Percentiles rank a stretch among this genome's conserved stretches.
These are phyloP conservation scores for Alfaro cultratus DNA, from an alignment of 2,797 vertebrate species.

Conservation along the genomic window DNA sequence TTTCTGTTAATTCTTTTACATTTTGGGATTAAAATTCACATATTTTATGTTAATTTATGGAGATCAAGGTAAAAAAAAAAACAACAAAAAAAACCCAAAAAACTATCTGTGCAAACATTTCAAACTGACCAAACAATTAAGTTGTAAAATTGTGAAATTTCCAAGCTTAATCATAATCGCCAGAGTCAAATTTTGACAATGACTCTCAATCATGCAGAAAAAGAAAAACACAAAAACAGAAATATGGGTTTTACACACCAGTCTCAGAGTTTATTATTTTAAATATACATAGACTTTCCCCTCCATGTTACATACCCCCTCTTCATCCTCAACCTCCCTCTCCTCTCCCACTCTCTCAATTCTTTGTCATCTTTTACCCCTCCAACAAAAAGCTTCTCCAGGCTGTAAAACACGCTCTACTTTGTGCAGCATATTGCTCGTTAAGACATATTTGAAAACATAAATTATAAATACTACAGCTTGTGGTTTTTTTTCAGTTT, in stretches of 20 bases:
- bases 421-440: constrained; percentile 85
- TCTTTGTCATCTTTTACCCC: constrained; percentile 36
- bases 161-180: neutral
- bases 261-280: constrained; percentile 82
- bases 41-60: neutral
- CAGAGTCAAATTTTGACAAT: neutral
- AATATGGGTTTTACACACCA: constrained; percentile 64
- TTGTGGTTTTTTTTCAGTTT: constrained; percentile 25
- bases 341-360: constrained; percentile 23
- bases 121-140: neutral
- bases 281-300: constrained; percentile 82
- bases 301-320: constrained; percentile 71
- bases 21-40: neutral
- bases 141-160: neutral
- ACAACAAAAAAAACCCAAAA: too few species aligned
- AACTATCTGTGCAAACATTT: neutral
- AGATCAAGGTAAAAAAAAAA: neutral
- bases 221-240: constrained; percentile 29
- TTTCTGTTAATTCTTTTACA: neutral
- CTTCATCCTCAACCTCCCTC: constrained; percentile 42
- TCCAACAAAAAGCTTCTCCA: constrained; percentile 68
- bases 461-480: constrained; percentile 82
- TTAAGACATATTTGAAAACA: constrained; percentile 84
- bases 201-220: constrained; percentile 21
- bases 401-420: constrained; percentile 77